Conservation (phyloP, 92 coral and sea anemone species). For the Zoanthus gigantus region DNA sequence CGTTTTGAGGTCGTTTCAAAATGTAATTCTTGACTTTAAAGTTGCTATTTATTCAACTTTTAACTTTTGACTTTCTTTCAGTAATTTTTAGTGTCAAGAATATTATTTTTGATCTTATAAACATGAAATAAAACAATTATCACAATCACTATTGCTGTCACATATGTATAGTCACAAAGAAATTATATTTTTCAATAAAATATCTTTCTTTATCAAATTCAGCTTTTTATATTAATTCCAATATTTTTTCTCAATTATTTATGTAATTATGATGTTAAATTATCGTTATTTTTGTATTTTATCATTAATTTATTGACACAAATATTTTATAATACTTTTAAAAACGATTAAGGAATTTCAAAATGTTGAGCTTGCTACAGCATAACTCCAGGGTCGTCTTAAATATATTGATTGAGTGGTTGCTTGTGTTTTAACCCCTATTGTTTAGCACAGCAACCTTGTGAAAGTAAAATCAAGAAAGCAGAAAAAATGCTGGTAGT, state of each 20-base stretch:
- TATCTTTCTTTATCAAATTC: neutral
- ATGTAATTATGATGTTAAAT: neutral
- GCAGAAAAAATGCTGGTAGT: constrained; percentile 42
- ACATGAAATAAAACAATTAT: neutral
- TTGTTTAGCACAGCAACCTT: constrained; percentile 32
- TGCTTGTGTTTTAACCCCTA: constrained; percentile 33
- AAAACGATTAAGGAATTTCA: neutral
- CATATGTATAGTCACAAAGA: neutral
- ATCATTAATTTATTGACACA: neutral
- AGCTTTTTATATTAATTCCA: neutral
- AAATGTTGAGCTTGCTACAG: neutral
- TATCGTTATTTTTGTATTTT: neutral
- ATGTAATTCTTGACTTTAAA: neutral
- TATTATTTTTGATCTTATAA: neutral
- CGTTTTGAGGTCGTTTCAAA: neutral
- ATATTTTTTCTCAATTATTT: neutral
- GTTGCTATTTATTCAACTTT: neutral
- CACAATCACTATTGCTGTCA: neutral
- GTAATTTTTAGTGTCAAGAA: neutral
- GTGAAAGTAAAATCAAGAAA: constrained; percentile 39
- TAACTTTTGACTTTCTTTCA: neutral
- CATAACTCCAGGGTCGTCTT: neutral
- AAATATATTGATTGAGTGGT: neutral
- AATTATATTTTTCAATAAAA: neutral
- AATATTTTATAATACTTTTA: neutral